A percentile compares a stretch with the other conserved stretches of the same genome.
Evolutionary conservation across 1,140 invertebrate genomes (phyloP).

Genomic region (Drosophila biarmipes): DNA sequence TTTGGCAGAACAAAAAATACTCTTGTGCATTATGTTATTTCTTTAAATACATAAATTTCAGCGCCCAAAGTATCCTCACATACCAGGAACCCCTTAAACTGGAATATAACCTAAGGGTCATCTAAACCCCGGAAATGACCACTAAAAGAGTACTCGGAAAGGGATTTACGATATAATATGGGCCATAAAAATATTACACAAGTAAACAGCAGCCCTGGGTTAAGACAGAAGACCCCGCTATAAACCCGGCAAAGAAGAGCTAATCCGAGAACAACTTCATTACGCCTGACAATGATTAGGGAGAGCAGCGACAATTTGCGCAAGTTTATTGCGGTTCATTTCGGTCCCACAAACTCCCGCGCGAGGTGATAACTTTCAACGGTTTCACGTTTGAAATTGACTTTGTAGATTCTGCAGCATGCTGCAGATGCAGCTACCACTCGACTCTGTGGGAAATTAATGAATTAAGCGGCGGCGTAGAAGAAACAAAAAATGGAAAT

Average conservation of each 20-base stretch:
- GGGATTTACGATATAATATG: constrained; percentile 28
- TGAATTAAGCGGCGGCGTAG: constrained; percentile 65
- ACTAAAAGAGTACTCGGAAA: constrained; percentile 32
- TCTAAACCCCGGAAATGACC: constrained; percentile 11
- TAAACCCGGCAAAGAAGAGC: constrained; percentile 23
- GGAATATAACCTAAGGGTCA: constrained; percentile 6
- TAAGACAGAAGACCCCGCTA: not conserved
- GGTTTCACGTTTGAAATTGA: constrained; percentile 78
- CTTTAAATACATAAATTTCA: not conserved
- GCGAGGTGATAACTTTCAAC: constrained; percentile 79
- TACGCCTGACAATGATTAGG: constrained; percentile 45
- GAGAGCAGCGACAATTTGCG: constrained; percentile 56
- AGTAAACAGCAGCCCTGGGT: constrained; percentile 16
- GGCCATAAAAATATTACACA: constrained; percentile 44
- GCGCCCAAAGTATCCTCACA: not conserved
- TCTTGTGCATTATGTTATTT: not conserved
- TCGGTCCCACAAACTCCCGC: constrained; percentile 57
- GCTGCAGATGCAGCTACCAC: constrained; percentile 33
- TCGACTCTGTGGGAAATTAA: constrained; percentile 76
- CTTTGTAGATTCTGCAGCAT: constrained; percentile 36
- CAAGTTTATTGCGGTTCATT: constrained; percentile 52
- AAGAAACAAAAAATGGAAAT: constrained; percentile 75
- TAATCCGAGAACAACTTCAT: constrained; percentile 42
- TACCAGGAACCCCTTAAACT: not conserved
- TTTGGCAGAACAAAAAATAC: not conserved